phyloP scores from a whole-genome alignment of 1,140 invertebrate genomes.

The Apocrypta bakeri region DNA sequence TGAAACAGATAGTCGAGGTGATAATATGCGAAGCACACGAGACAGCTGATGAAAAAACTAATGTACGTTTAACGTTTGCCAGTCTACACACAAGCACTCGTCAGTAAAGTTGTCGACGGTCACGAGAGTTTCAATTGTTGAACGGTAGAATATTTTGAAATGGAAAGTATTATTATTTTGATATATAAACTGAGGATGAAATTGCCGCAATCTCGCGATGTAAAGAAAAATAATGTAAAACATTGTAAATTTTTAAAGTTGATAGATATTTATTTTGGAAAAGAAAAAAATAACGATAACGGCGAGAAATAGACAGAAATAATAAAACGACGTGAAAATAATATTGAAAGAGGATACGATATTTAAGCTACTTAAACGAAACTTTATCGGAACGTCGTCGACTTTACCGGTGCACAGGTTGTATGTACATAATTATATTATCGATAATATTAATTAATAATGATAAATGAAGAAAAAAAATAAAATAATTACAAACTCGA shows the following conservation, averaged over 20 bases:
- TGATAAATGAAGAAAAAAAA: slow-evolving; percentile 19
- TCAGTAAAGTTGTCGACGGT: slow-evolving; percentile 43
- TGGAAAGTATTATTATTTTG: slow-evolving; percentile 52
- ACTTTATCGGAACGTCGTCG: slow-evolving; percentile 36
- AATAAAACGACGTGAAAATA: not conserved
- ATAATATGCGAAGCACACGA: slow-evolving; percentile 20
- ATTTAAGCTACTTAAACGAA: slow-evolving; percentile 41
- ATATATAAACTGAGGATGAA: slow-evolving; percentile 36
- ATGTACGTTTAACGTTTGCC: slow-evolving; percentile 50
- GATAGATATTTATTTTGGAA: slow-evolving; percentile 53
- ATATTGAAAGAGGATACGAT: slow-evolving; percentile 25
- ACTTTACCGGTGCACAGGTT: slow-evolving; percentile 46
- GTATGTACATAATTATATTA: slow-evolving; percentile 51
- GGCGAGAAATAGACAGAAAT: too few relatives aligned
- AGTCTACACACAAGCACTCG: slow-evolving; percentile 45
- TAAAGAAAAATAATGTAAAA: not conserved
- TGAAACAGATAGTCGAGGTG: not conserved
- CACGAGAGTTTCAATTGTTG: slow-evolving; percentile 48
- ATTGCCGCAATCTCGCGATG: slow-evolving; percentile 20
- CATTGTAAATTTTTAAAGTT: slow-evolving; percentile 53
- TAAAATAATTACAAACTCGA: slow-evolving; percentile 34
- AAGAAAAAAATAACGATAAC: slow-evolving; percentile 37
- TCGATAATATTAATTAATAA: not conserved
- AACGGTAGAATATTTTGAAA: slow-evolving; percentile 29
- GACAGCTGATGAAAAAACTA: slow-evolving; percentile 20